Percentiles rank a stretch among this genome's conserved stretches.
phyloP scores from a whole-genome alignment of 2,888 invertebrate species.

The Cryptosula pallasiana region DNA sequence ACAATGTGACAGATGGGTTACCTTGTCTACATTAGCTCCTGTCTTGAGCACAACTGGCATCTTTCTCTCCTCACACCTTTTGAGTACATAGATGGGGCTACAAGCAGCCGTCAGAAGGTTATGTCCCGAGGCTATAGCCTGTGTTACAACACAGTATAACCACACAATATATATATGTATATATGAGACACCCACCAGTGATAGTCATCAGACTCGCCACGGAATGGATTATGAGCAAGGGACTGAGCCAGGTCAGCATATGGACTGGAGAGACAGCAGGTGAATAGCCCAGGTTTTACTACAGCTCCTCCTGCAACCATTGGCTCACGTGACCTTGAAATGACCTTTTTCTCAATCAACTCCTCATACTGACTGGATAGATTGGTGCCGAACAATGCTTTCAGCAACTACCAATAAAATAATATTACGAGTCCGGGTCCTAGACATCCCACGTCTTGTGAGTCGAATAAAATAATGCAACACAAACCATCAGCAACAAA shows the following conservation, averaged over 20 bases:
- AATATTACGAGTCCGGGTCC: too few relatives aligned
- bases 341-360: constrained; percentile 11
- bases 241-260: constrained; percentile 54
- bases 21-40: constrained; percentile 51
- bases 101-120: background rate
- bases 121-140: too few relatives aligned
- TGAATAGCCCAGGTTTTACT: constrained; percentile 50
- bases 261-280: constrained; percentile 51
- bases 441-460: too few relatives aligned
- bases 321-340: constrained; percentile 5
- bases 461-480: too few relatives aligned
- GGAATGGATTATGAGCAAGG: constrained; percentile 29
- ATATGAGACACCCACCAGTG: background rate
- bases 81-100: constrained; percentile 34
- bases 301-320: constrained; percentile 31
- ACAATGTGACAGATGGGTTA: too few relatives aligned
- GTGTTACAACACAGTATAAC: too few relatives aligned
- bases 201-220: constrained; percentile 12
- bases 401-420: constrained; percentile 57
- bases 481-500: too few relatives aligned
- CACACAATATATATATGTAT: too few relatives aligned
- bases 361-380: constrained; percentile 56
- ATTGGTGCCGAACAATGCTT: constrained; percentile 73
- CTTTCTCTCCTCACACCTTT: constrained; percentile 51
- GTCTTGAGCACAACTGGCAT: constrained; percentile 55